phyloP scores from a whole-genome alignment of 2,797 vertebrate genomes.

The Molossus alvarezi region DNA sequence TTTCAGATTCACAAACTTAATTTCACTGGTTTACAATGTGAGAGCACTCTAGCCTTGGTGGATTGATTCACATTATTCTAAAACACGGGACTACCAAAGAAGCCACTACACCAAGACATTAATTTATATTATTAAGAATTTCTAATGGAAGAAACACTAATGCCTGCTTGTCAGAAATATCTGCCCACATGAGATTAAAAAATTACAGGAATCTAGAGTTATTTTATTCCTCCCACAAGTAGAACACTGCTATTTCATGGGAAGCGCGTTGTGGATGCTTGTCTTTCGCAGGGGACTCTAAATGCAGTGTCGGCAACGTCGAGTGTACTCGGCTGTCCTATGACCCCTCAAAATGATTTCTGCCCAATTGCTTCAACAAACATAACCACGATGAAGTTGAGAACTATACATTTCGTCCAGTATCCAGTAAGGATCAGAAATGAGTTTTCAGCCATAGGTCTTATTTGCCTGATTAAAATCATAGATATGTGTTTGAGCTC shows the following conservation, averaged over 20 bases:
- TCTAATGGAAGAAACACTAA: conserved; percentile 34
- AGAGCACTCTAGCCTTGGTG: conserved; percentile 4
- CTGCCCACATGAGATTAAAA: not conserved
- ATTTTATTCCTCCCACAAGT: not conserved
- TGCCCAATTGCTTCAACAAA: not conserved
- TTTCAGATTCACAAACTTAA: conserved; percentile 80
- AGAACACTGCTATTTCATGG: not conserved
- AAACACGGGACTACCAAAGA: conserved; percentile 43
- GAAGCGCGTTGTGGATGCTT: not conserved
- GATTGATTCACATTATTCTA: conserved; percentile 58
- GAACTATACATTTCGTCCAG: not conserved
- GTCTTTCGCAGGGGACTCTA: not conserved
- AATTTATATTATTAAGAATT: conserved; percentile 68
- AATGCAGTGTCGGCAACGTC: not conserved
- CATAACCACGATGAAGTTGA: not conserved
- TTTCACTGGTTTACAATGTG: conserved; percentile 75
- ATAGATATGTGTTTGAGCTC: not conserved
- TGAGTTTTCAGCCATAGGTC: not conserved
- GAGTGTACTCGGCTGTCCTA: not conserved
- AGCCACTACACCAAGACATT: conserved; percentile 3
- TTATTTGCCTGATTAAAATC: not conserved
- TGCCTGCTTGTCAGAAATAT: conserved; percentile 48
- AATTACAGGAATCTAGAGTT: not conserved
- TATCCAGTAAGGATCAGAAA: not conserved
- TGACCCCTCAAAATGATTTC: not conserved